Evolutionary conservation across 1,140 invertebrate species (phyloP).

Genomic region (Lepidurus couesii): DNA sequence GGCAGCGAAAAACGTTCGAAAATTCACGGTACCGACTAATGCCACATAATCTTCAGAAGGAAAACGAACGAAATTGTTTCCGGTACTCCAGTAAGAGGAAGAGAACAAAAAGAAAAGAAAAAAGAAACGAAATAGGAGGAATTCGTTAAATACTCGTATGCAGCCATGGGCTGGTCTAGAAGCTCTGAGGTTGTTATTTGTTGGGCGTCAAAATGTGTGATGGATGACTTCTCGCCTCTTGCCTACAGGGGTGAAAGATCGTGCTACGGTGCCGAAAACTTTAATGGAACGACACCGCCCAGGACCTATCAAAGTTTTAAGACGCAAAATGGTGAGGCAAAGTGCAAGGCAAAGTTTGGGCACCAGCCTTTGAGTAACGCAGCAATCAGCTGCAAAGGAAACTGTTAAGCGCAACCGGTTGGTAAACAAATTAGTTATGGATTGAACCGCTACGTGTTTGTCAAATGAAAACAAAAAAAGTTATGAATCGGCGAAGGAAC

Average conservation of each 20-base stretch:
- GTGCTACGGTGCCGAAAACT: background rate
- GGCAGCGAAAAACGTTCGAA: background rate
- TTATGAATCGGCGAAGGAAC: too few species aligned
- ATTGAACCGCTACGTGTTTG: background rate
- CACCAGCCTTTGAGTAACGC: background rate
- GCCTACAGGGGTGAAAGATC: background rate
- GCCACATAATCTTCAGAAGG: background rate
- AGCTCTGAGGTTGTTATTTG: background rate
- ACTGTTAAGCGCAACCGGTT: background rate
- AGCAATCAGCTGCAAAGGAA: background rate
- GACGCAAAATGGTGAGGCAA: background rate
- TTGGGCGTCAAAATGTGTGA: conserved; percentile 11
- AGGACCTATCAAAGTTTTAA: background rate
- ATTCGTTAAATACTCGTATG: too few species aligned
- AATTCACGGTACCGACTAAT: background rate
- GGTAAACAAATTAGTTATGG: background rate
- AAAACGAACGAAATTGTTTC: background rate
- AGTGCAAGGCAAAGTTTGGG: background rate
- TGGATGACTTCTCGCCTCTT: background rate
- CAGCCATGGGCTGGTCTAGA: background rate
- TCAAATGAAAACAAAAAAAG: too few species aligned
- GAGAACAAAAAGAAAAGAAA: background rate
- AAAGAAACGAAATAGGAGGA: background rate
- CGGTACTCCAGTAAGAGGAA: background rate
- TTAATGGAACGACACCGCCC: background rate